Conservation (phyloP, 2,888 invertebrate species). For the Biston stratarius region DNA sequence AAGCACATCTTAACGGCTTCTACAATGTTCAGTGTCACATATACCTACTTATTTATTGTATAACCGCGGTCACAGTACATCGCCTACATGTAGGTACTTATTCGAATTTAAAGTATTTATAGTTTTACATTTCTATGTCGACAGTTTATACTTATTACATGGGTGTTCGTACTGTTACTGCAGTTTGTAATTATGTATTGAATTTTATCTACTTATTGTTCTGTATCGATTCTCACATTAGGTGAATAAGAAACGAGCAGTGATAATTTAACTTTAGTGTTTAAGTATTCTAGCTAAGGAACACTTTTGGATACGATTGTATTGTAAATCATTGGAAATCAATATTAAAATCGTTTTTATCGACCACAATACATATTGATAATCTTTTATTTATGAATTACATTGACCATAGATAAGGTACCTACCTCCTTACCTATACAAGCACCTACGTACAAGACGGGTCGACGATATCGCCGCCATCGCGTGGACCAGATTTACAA, state of each 20-base stretch:
- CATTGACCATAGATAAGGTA: background rate
- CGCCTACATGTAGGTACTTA: background rate
- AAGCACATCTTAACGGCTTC: slow-evolving; percentile 39
- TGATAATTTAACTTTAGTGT: slow-evolving; percentile 70
- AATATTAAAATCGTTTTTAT: slow-evolving; percentile 73
- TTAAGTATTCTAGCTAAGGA: slow-evolving; percentile 69
- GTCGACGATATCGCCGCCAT: too few relatives aligned
- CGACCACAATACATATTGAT: slow-evolving; percentile 34
- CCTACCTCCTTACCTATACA: background rate
- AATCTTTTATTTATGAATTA: background rate
- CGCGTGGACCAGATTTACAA: too few relatives aligned
- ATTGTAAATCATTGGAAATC: slow-evolving; percentile 74
- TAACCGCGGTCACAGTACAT: slow-evolving; percentile 7
- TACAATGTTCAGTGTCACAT: slow-evolving; percentile 51
- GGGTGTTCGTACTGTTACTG: slow-evolving; percentile 47
- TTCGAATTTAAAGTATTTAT: slow-evolving; percentile 45
- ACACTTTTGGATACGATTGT: slow-evolving; percentile 75
- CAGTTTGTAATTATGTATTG: slow-evolving; percentile 46
- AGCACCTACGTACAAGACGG: background rate
- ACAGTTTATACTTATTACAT: slow-evolving; percentile 20
- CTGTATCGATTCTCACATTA: slow-evolving; percentile 61
- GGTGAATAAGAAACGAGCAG: slow-evolving; percentile 61
- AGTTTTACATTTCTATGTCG: slow-evolving; percentile 31
- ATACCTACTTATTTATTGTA: slow-evolving; percentile 24
- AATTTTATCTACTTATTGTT: slow-evolving; percentile 47